Conservation (phyloP, 1,140 invertebrate genomes). For the Trissolcus basalis region DNA sequence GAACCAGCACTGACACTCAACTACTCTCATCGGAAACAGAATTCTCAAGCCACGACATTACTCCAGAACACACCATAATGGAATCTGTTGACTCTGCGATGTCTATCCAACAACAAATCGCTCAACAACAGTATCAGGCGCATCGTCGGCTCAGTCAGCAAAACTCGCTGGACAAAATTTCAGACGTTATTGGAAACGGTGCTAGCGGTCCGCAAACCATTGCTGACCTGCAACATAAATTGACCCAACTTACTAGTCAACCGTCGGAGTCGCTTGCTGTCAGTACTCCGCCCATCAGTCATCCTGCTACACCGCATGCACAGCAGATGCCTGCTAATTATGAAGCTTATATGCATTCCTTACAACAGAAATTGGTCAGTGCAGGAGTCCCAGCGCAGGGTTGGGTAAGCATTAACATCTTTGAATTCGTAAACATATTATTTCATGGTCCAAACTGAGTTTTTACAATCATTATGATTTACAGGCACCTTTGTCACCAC, state of each 20-base stretch:
- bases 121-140: constrained; percentile 56
- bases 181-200: constrained; percentile 56
- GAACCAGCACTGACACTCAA: constrained; percentile 70
- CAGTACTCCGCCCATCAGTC: constrained; percentile 75
- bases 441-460: too few relatives aligned
- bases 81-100: constrained; percentile 65
- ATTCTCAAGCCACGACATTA: constrained; percentile 72
- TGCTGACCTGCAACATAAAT: constrained; percentile 77
- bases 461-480: constrained; percentile 36
- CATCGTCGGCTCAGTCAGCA: constrained; percentile 76
- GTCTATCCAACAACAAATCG: constrained; percentile 66
- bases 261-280: constrained; percentile 75
- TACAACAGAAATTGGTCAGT: constrained; percentile 79
- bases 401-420: constrained; percentile 59
- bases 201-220: constrained; percentile 74
- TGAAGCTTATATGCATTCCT: constrained; percentile 78
- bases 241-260: constrained; percentile 77
- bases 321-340: constrained; percentile 72
- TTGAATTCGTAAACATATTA: too few relatives aligned
- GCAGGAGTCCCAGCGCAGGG: constrained; percentile 74
- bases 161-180: constrained; percentile 75
- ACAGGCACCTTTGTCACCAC: constrained; percentile 75
- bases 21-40: constrained; percentile 71
- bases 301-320: constrained; percentile 78
- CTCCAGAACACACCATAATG: constrained; percentile 72